Evolutionary conservation across 2,888 invertebrate genomes (phyloP).

Genomic region (Salpingus planirostris): DNA sequence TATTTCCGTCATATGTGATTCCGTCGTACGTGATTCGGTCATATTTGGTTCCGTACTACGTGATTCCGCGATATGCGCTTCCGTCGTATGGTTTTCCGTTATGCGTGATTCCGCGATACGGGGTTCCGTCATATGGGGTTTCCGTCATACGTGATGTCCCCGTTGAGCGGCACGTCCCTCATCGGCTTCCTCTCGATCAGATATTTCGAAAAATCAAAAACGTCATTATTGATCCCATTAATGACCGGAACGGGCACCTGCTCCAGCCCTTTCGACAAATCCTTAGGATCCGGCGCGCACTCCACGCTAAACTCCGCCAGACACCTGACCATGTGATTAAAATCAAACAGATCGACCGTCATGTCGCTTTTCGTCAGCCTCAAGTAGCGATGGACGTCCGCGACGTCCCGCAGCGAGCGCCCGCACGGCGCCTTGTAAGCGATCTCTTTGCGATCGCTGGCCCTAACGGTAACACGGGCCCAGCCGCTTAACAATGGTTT

Average conservation of each 20-base stretch:
- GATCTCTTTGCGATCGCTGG: slow-evolving; percentile 48
- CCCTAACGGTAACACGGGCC: slow-evolving; percentile 58
- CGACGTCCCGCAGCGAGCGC: slow-evolving; percentile 53
- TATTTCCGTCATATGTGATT: too few relatives aligned
- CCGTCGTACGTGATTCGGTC: too few relatives aligned
- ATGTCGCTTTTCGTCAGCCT: slow-evolving; percentile 58
- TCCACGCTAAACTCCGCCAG: slow-evolving; percentile 74
- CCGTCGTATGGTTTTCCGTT: too few relatives aligned
- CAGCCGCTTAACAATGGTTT: slow-evolving; percentile 82
- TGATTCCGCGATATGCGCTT: too few relatives aligned
- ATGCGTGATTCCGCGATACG: too few relatives aligned
- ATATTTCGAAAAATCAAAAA: slow-evolving; percentile 82
- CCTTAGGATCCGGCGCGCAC: slow-evolving; percentile 34
- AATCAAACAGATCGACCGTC: slow-evolving; percentile 87
- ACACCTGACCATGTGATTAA: slow-evolving; percentile 70
- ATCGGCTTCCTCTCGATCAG: slow-evolving; percentile 77
- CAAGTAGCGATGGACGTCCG: slow-evolving; percentile 56
- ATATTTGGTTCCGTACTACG: too few relatives aligned
- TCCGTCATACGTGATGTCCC: too few relatives aligned
- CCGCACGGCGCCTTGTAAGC: slow-evolving; percentile 70
- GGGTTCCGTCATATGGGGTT: too few relatives aligned
- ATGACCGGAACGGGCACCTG: slow-evolving; percentile 84
- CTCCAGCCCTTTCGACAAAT: slow-evolving; percentile 59
- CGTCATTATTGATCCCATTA: slow-evolving; percentile 75
- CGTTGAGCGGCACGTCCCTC: slow-evolving; percentile 77